These are phyloP conservation scores for Tetramorium simillimum DNA, from an alignment of 1,140 invertebrate species.

Conservation along the genomic window DNA sequence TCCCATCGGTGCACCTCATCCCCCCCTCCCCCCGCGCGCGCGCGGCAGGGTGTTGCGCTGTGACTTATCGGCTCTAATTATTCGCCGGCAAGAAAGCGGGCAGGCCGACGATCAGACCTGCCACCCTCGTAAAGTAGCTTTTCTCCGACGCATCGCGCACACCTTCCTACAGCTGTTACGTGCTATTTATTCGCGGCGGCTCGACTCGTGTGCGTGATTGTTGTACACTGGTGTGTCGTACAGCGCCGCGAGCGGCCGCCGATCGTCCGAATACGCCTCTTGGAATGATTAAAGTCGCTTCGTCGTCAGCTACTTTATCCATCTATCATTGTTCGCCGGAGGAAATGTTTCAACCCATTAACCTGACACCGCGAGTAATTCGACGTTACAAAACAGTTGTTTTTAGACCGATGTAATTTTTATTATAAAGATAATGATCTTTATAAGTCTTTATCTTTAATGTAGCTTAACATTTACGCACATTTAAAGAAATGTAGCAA, in stretches of 20 bases:
- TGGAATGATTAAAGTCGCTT: conserved; percentile 29
- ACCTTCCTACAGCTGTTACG: neutral
- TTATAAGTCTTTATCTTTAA: neutral
- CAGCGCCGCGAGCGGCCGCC: neutral
- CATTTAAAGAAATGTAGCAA: neutral
- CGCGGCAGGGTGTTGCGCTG: conserved; percentile 80
- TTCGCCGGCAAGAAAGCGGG: conserved; percentile 81
- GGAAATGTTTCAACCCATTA: conserved; percentile 22
- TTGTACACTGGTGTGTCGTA: neutral
- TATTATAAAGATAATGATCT: neutral
- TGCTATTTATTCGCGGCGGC: conserved; percentile 49
- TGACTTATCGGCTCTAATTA: conserved; percentile 85
- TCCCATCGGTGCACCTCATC: conserved; percentile 67
- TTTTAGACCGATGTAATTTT: neutral
- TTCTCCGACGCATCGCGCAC: conserved; percentile 72
- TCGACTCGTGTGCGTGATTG: neutral
- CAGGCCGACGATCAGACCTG: conserved; percentile 78
- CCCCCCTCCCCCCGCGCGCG: conserved; percentile 52
- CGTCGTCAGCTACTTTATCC: conserved; percentile 23
- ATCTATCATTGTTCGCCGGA: conserved; percentile 39
- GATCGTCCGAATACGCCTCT: conserved; percentile 14
- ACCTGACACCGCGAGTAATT: conserved; percentile 8
- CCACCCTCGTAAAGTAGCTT: conserved; percentile 81
- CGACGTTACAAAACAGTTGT: neutral
- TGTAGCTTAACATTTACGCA: neutral